phyloP scores from a whole-genome alignment of 1,140 invertebrate species.

The Camponotus vicinus region DNA sequence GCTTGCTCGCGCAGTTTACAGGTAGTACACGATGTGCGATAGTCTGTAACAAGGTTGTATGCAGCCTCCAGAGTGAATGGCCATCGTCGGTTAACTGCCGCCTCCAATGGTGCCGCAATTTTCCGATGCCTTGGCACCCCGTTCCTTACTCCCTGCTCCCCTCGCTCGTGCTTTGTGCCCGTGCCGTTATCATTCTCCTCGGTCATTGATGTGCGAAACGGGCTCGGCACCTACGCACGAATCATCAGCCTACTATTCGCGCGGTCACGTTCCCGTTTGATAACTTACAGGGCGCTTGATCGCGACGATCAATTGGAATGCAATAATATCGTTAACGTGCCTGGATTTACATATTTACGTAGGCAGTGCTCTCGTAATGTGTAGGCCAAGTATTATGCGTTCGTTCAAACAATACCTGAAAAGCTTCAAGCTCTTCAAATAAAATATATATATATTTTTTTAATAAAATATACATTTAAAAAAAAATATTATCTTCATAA shows the following conservation, averaged over 20 bases:
- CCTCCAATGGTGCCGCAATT: slow-evolving; percentile 48
- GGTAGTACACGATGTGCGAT: slow-evolving; percentile 32
- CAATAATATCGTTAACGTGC: slow-evolving; percentile 32
- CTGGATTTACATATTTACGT: neutral
- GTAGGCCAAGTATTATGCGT: neutral
- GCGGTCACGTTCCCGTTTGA: slow-evolving; percentile 34
- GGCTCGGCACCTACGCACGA: slow-evolving; percentile 24
- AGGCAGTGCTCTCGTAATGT: neutral
- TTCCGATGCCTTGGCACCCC: slow-evolving; percentile 30
- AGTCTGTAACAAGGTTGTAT: slow-evolving; percentile 42
- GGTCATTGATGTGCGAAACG: slow-evolving; percentile 53
- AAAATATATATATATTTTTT: neutral
- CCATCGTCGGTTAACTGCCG: slow-evolving; percentile 18
- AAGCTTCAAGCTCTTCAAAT: no score
- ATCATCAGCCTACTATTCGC: slow-evolving; percentile 13
- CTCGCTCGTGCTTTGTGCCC: neutral
- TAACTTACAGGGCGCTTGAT: slow-evolving; percentile 24
- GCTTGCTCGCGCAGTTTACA: neutral
- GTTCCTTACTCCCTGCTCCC: slow-evolving; percentile 6
- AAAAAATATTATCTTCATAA: no score
- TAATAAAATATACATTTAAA: no score
- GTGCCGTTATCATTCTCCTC: slow-evolving; percentile 48
- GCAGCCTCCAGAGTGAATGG: slow-evolving; percentile 52
- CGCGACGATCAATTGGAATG: slow-evolving; percentile 12
- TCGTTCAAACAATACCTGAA: neutral